These are phyloP conservation scores for Osmerus eperlanus DNA, from an alignment of 2,113 vertebrate genomes.

Conservation along the genomic window DNA sequence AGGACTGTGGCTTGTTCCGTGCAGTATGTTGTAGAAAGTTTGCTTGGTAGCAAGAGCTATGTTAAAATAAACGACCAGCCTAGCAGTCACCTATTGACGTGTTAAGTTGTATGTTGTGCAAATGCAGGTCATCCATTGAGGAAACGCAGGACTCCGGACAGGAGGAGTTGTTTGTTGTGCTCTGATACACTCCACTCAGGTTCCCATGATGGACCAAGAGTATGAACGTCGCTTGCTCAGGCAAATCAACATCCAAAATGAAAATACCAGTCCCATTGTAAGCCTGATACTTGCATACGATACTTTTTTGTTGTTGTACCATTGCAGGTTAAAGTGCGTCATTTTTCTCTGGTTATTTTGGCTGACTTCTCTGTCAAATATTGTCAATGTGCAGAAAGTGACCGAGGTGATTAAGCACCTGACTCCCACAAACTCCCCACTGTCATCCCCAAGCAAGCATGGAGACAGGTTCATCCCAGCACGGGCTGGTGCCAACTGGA, in stretches of 20 bases:
- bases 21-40: too few species aligned
- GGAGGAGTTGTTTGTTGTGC: too few species aligned
- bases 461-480: slow-evolving; percentile 98
- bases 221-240: slow-evolving; percentile 90
- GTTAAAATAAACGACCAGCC: too few species aligned
- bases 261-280: slow-evolving; percentile 89
- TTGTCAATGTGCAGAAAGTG: slow-evolving; percentile 62
- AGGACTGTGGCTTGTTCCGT: too few species aligned
- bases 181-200: slow-evolving; percentile 4
- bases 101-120: too few species aligned
- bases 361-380: neutral
- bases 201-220: slow-evolving; percentile 87
- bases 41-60: too few species aligned
- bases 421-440: slow-evolving; percentile 90
- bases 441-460: slow-evolving; percentile 96
- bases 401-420: slow-evolving; percentile 83
- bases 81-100: too few species aligned
- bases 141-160: too few species aligned
- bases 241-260: slow-evolving; percentile 94
- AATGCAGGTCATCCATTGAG: too few species aligned
- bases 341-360: neutral
- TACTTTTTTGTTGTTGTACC: neutral
- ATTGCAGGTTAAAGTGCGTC: neutral
- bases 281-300: slow-evolving; percentile 57
- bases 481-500: slow-evolving; percentile 96